phyloP scores from a whole-genome alignment of 2,888 invertebrate species.

The Drosophila setosimentum region DNA sequence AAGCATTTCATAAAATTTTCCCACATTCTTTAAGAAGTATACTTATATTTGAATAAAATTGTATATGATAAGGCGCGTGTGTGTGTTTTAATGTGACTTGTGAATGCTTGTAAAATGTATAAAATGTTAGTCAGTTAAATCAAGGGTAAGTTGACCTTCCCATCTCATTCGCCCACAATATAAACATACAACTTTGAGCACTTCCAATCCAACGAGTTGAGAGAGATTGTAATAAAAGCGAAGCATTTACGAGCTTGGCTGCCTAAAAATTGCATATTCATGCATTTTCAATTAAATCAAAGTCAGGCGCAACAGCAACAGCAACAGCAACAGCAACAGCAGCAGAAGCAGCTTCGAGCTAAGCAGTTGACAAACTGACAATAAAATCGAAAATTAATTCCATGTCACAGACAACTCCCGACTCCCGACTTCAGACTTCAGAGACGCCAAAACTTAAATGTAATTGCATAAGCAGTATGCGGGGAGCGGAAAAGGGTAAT shows the following conservation, averaged over 20 bases:
- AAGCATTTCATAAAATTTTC: constrained; percentile 58
- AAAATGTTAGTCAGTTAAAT: constrained; percentile 22
- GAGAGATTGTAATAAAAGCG: constrained; percentile 31
- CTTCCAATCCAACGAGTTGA: constrained; percentile 21
- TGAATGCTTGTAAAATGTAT: neutral
- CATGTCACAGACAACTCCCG: constrained; percentile 64
- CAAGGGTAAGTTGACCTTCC: constrained; percentile 39
- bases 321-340: neutral
- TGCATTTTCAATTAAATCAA: constrained; percentile 79
- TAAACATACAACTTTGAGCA: constrained; percentile 43
- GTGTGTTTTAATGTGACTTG: constrained; percentile 37
- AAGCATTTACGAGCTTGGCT: constrained; percentile 45
- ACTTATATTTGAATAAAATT: constrained; percentile 18
- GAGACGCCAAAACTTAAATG: constrained; percentile 66
- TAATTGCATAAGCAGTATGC: constrained; percentile 64
- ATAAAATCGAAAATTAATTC: constrained; percentile 81
- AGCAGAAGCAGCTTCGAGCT: constrained; percentile 17
- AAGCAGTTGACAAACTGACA: constrained; percentile 75
- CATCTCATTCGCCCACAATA: neutral
- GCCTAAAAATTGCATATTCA: constrained; percentile 78
- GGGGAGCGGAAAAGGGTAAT: neutral
- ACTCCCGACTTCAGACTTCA: constrained; percentile 23
- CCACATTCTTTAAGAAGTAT: constrained; percentile 54
- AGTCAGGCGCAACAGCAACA: constrained; percentile 63
- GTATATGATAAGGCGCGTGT: constrained; percentile 4